Evolutionary conservation across 2,113 vertebrate genomes (phyloP), one percentile per base, ranked within the genome.

Genomic region (Axis porcinus): DNA sequence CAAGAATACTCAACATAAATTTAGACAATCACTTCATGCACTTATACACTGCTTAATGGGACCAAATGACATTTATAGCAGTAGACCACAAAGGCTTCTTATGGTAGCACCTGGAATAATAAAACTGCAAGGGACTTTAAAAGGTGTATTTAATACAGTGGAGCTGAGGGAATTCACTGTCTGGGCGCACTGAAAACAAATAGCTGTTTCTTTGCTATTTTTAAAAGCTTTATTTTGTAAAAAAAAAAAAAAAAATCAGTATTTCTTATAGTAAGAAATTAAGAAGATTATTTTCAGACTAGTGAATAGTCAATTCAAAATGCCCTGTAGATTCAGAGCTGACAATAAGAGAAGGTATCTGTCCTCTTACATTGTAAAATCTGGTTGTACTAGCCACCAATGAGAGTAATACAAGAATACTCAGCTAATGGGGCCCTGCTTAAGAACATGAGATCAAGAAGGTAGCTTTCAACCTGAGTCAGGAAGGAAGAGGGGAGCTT

Each of bases 71-170:
- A 86, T 97, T 96, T 94, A 96, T 83, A 89, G 78, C 60, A 52
- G 5, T n/a, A 52, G 60, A 60, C 45, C 87, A 91, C 78, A 97
- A 91, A 86, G 57, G 62, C 88, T 52, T 91, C 95, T 97, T 93
- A 79, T 30, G 45, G 96, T 76, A 58, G n/a, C 96, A 96, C 95
- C 96, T 98, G 98, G 78, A 96, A 92, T 94, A 96, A 96, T 94
- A 98, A 96, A 96, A 76, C 76, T 40, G 21, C 30, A 28, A 91
- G 23, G 43, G 91, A 89, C 54, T 94, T 96, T 76, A 81, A 95
- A 81, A 95, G 83, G 67, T 79, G 9, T 94, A 70, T 62, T 95
- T 92, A 98, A 74, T 84, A 52, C 40, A 23, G 45, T 3, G 19
- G 60, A 64, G 60, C 70, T 81, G 76, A 95, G 84, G 58, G 95